Evolutionary conservation across 2,797 vertebrate genomes (phyloP), one percentile per base, ranked within the genome.

Genomic region (Ibycter americanus): DNA sequence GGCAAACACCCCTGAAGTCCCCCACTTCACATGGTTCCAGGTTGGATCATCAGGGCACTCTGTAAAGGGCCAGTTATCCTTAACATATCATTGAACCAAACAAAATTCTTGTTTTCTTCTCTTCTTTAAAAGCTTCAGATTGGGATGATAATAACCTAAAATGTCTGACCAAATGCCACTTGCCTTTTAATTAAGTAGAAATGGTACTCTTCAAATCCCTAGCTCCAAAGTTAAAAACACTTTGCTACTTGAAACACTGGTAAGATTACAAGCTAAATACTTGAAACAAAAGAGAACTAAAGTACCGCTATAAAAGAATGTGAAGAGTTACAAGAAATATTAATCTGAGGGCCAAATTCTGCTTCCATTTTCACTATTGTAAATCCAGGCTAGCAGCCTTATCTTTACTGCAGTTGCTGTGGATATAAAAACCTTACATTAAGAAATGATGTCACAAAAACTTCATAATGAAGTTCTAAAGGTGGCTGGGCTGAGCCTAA

Each of bases 11-110:
- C 32, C 49, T 42, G 21, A 84, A 65, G 42, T 36, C 6, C 66
- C 18, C 11, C 0, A 0, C 15, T 78, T 51, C 19, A 15, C 0
- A 0, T 31, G 31, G 26, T 52, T 84, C 74, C 52, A 44, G 51
- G 32, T 0, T 71, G 70, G 63, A 59, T 63, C 42, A 38, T 27
- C 19, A 42, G 59, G 71, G 7, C 31, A 44, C 19, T 47, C 29
- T 44, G 20, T 26, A 72, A 83, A 42, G 26, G 31, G 6, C 7
- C 26, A 79, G 32, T 27, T 77, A 18, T 38, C 44, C n/a, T 55
- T 80, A 31, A 46, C 14, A 4, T 29, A 68, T 9, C 27, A 62
- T 0, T 9, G 34, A 95, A 74, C 19, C 29, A 52, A 55, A 83
- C 11, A 88, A 27, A 76, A 56, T 38, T 83, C 5, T 51, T 67